Evolutionary conservation across 2,113 vertebrate genomes (phyloP).

Genomic region (Oncorhynchus keta): DNA sequence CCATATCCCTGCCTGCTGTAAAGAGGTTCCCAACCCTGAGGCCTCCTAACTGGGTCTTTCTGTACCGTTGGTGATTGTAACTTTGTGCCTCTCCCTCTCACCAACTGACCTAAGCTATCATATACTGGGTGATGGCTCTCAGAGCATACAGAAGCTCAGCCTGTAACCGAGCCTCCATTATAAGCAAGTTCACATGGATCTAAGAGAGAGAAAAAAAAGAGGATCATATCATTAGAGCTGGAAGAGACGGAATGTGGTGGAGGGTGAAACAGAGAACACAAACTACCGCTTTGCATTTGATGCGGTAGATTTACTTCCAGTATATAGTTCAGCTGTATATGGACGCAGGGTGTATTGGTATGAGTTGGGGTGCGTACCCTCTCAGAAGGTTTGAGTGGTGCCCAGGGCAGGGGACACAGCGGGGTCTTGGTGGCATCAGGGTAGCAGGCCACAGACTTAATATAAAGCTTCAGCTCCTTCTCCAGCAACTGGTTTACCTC

Average conservation of each 20-base stretch:
- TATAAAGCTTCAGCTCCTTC: conserved; percentile 82
- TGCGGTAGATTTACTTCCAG: background rate
- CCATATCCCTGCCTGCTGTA: conserved; percentile 12
- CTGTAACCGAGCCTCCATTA: conserved; percentile 90
- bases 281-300: background rate
- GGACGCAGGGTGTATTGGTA: background rate
- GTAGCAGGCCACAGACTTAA: conserved; percentile 86
- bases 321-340: too few species aligned
- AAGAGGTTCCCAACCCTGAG: background rate
- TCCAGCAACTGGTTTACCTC: conserved; percentile 87
- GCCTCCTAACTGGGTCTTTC: conserved; percentile 12
- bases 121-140: conserved; percentile 89
- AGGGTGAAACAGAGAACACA: background rate
- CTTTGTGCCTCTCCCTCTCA: background rate
- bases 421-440: conserved; percentile 82
- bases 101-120: conserved; percentile 68
- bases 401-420: conserved; percentile 78
- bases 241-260: background rate
- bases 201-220: conserved; percentile 35
- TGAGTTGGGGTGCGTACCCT: conserved; percentile 67
- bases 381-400: conserved; percentile 81
- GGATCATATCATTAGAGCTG: background rate
- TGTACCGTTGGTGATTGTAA: conserved; percentile 53
- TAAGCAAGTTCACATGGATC: conserved; percentile 85
- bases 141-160: conserved; percentile 86